These are phyloP conservation scores for Eumacrocentrus americanus DNA, from an alignment of 2,888 invertebrate genomes.

Conservation along the genomic window DNA sequence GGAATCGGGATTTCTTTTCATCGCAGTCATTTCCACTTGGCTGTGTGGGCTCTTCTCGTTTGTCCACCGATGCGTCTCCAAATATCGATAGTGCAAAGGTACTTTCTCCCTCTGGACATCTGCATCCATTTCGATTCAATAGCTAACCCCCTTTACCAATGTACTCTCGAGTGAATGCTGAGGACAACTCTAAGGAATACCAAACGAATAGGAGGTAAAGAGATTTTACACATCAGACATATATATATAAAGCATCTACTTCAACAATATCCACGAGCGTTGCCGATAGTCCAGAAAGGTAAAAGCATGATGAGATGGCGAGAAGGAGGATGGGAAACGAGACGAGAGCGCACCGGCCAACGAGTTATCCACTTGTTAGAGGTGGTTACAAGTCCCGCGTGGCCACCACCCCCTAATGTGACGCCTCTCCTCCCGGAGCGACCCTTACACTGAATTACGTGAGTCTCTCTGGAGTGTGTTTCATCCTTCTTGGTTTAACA, in stretches of 20 bases:
- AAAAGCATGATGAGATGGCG: constrained; percentile 3
- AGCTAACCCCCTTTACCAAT: not conserved
- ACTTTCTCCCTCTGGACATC: not conserved
- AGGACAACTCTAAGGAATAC: constrained; percentile 1
- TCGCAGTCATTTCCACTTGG: not conserved
- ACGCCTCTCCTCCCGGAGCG: constrained; percentile 23
- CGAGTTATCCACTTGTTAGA: constrained; percentile 45
- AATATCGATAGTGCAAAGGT: constrained; percentile 19
- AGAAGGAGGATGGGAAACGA: constrained; percentile 24
- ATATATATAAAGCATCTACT: not conserved
- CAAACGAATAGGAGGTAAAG: constrained; percentile 4
- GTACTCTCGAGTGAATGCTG: not conserved
- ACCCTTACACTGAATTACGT: constrained; percentile 34
- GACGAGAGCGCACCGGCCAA: constrained; percentile 26
- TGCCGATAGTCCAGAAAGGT: not conserved
- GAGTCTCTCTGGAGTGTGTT: constrained; percentile 17
- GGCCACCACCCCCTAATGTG: constrained; percentile 33
- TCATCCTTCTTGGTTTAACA: not conserved
- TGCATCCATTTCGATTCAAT: constrained; percentile 2
- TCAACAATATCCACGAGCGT: not conserved
- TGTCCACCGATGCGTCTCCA: constrained; percentile 20
- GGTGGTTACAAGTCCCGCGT: constrained; percentile 48
- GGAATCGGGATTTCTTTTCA: constrained; percentile 10
- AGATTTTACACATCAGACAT: not conserved
- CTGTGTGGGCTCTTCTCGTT: constrained; percentile 1